Evolutionary conservation across 2,797 vertebrate genomes (phyloP).

Genomic region (Cuculus canorus): DNA sequence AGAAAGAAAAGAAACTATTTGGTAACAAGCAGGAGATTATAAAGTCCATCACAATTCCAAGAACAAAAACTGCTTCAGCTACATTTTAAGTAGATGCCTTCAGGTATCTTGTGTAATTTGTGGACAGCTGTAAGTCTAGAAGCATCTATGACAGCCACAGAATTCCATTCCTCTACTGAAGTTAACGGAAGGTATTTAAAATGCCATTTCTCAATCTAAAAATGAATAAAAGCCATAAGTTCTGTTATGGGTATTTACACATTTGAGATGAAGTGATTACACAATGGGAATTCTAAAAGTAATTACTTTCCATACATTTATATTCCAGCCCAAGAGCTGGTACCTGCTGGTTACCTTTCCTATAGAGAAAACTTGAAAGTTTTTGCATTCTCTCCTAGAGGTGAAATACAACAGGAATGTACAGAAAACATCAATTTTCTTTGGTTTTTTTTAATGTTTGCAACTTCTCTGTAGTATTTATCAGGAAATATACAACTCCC

Average conservation of each 20-base stretch:
- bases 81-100: slow-evolving; percentile 11
- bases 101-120: slow-evolving; percentile 1
- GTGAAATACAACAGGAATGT: slow-evolving; percentile 57
- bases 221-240: slow-evolving; percentile 40
- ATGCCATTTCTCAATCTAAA: slow-evolving; percentile 37
- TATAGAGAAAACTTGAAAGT: slow-evolving; percentile 45
- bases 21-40: background rate
- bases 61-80: slow-evolving; percentile 30
- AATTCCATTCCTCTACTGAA: slow-evolving; percentile 21
- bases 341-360: slow-evolving; percentile 19
- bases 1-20: background rate
- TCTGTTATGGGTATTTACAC: slow-evolving; percentile 34
- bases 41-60: slow-evolving; percentile 24
- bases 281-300: slow-evolving; percentile 29
- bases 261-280: slow-evolving; percentile 21
- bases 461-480: slow-evolving; percentile 55
- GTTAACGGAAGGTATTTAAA: slow-evolving; percentile 15
- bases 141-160: background rate
- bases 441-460: slow-evolving; percentile 73
- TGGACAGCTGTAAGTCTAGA: slow-evolving; percentile 7
- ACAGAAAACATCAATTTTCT: slow-evolving; percentile 62
- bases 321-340: slow-evolving; percentile 8
- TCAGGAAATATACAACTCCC: slow-evolving; percentile 65
- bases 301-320: slow-evolving; percentile 37
- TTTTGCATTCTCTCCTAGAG: slow-evolving; percentile 41